phyloP scores from a whole-genome alignment of 2,797 vertebrate genomes.

The Intellagama lesueurii region DNA sequence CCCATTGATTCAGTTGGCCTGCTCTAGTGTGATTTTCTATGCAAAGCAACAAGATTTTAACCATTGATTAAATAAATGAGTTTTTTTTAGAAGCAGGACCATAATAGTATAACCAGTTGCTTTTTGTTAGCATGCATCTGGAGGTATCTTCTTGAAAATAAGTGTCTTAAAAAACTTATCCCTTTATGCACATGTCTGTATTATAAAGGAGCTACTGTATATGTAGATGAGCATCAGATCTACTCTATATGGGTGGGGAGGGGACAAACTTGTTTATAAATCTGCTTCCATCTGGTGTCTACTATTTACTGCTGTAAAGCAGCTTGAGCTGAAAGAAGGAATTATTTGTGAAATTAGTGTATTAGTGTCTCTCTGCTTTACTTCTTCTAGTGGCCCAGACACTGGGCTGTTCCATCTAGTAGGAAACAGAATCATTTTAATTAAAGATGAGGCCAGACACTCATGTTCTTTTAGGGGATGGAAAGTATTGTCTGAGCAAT shows the following conservation, averaged over 20 bases:
- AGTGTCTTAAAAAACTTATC: neutral
- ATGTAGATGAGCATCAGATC: neutral
- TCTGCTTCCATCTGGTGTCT: neutral
- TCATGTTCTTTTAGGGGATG: neutral
- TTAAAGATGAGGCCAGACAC: neutral
- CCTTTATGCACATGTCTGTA: neutral
- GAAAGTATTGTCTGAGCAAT: neutral
- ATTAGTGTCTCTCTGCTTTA: conserved; percentile 13
- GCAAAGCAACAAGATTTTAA: neutral
- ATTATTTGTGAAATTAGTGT: conserved; percentile 46
- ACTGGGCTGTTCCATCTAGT: neutral
- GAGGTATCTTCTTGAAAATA: neutral
- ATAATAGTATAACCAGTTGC: neutral
- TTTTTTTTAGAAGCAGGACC: neutral
- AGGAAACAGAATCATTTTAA: neutral
- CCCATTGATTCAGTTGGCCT: no score
- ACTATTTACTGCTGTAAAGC: conserved; percentile 11
- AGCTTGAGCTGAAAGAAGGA: conserved; percentile 41
- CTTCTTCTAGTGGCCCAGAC: neutral
- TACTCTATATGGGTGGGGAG: neutral
- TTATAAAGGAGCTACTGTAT: neutral
- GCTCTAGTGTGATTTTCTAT: no score
- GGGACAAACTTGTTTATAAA: neutral
- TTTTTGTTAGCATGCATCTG: neutral
- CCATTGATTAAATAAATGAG: neutral